Conservation (phyloP, 1,140 invertebrate genomes). For the Spodoptera litura region DNA sequence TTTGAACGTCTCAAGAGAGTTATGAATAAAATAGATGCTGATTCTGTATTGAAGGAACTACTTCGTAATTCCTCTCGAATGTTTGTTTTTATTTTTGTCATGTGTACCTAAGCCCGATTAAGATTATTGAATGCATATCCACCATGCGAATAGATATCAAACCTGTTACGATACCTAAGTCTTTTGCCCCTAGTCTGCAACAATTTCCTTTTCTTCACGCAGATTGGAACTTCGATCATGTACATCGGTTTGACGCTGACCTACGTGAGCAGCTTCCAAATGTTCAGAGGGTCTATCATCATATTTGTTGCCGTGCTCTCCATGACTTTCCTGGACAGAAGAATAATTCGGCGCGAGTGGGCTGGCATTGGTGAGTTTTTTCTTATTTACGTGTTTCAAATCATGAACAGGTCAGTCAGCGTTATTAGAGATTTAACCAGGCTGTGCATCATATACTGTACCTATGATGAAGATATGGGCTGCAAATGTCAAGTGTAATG, state of each 20-base stretch:
- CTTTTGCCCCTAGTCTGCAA: neutral
- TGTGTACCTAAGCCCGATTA: no score
- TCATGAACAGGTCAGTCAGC: no score
- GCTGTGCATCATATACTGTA: no score
- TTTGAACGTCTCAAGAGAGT: no score
- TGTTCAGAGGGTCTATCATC: constrained; percentile 97
- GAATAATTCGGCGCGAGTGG: constrained; percentile 92
- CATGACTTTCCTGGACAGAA: constrained; percentile 93
- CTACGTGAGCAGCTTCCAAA: constrained; percentile 98
- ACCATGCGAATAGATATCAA: neutral
- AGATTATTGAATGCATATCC: no score
- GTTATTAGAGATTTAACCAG: no score
- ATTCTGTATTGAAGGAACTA: neutral
- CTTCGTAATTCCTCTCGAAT: neutral
- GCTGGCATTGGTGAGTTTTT: constrained; percentile 89
- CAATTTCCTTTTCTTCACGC: constrained; percentile 47
- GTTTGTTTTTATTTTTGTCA: no score
- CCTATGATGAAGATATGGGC: no score
- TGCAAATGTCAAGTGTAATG: no score
- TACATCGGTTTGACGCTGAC: constrained; percentile 97
- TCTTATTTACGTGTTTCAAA: neutral
- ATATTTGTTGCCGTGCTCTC: constrained; percentile 97
- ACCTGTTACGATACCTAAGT: neutral
- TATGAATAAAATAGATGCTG: no score
- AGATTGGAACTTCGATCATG: constrained; percentile 93